Percentiles rank a stretch among this genome's conserved stretches.
phyloP scores from a whole-genome alignment of 2,113 vertebrate genomes.

The Anthoscopus minutus region DNA sequence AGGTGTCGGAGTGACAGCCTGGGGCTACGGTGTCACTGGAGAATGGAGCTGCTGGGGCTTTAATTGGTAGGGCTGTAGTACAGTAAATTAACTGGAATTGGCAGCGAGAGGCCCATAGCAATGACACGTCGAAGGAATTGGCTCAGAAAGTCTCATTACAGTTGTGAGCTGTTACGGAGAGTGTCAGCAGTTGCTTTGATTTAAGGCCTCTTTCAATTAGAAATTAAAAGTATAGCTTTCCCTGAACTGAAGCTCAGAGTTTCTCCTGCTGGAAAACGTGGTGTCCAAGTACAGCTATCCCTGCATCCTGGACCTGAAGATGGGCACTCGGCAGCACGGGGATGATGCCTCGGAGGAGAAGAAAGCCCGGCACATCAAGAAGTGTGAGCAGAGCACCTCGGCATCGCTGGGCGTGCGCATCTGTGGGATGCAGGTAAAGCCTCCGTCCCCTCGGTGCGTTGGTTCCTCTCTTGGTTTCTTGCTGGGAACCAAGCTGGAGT shows the following conservation, averaged over 20 bases:
- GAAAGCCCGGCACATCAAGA: conserved; percentile 73
- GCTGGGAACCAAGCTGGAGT: neutral
- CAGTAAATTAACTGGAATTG: conserved; percentile 42
- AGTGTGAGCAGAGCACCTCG: conserved; percentile 76
- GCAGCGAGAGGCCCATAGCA: conserved; percentile 39
- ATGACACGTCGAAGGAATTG: neutral
- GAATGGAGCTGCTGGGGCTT: conserved; percentile 27
- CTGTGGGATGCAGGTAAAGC: conserved; percentile 76
- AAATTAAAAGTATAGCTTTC: neutral
- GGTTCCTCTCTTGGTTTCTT: neutral
- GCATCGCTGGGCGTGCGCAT: conserved; percentile 68
- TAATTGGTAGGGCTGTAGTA: conserved; percentile 28
- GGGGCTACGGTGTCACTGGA: neutral
- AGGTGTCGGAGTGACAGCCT: conserved; percentile 26
- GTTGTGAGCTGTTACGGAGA: conserved; percentile 7
- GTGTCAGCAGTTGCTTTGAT: conserved; percentile 32
- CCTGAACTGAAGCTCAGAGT: conserved; percentile 61
- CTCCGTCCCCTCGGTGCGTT: accelerated
- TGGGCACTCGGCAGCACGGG: conserved; percentile 77
- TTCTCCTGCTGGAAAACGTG: conserved; percentile 74
- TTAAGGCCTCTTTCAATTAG: conserved; percentile 6
- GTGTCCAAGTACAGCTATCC: conserved; percentile 72
- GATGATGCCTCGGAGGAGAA: conserved; percentile 77
- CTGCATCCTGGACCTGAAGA: conserved; percentile 78
- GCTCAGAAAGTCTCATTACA: conserved; percentile 31